phyloP scores from a whole-genome alignment of 1,140 invertebrate genomes.

The Phthorimaea operculella region DNA sequence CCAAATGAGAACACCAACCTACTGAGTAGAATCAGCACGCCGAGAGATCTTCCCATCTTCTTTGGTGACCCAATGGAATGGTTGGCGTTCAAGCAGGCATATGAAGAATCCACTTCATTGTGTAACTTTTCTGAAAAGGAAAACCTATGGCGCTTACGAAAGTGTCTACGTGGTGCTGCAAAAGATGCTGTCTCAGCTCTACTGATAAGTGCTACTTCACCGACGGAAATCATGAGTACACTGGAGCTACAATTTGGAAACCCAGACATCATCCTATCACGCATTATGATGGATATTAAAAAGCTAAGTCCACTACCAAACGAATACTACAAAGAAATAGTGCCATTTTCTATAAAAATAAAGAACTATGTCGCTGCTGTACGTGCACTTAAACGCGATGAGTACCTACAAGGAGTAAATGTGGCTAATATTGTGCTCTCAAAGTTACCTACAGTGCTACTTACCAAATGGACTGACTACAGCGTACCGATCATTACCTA shows the following conservation, averaged over 20 bases:
- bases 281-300: background rate
- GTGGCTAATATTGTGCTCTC: background rate
- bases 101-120: slow-evolving; percentile 8
- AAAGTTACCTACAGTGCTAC: background rate
- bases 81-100: slow-evolving; percentile 10
- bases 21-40: background rate
- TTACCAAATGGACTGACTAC: slow-evolving; percentile 6
- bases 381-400: background rate
- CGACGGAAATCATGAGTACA: background rate
- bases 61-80: slow-evolving; percentile 13
- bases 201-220: background rate
- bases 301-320: background rate
- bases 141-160: slow-evolving; percentile 11
- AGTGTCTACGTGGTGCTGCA: slow-evolving; percentile 9
- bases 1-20: too few relatives aligned
- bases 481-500: background rate
- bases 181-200: slow-evolving; percentile 9
- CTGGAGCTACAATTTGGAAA: background rate
- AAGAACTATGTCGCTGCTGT: slow-evolving; percentile 7
- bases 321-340: background rate
- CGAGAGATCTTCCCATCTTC: slow-evolving; percentile 12
- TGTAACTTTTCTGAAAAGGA: slow-evolving; percentile 12
- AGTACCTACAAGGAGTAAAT: background rate
- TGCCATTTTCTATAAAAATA: background rate
- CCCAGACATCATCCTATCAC: background rate